phyloP scores from a whole-genome alignment of 2,888 invertebrate species.

The Drosophila conformis region DNA sequence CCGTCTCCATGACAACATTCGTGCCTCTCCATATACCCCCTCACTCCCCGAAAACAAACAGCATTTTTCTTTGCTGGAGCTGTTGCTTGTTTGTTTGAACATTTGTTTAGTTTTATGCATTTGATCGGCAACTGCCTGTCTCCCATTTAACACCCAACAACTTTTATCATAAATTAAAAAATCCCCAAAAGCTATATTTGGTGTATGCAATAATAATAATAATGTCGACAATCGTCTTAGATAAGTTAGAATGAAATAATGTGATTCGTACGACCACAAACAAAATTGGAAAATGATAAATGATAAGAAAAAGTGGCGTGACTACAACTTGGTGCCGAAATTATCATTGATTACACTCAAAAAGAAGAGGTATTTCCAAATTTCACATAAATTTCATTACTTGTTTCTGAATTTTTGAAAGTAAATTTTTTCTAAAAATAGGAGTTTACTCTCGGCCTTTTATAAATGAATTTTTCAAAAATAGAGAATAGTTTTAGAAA shows the following conservation, averaged over 20 bases:
- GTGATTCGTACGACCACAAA: neutral
- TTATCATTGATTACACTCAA: constrained; percentile 13
- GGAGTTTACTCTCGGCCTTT: neutral
- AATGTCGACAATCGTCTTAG: neutral
- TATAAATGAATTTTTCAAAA: neutral
- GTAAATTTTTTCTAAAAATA: neutral
- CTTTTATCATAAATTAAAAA: neutral
- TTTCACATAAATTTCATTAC: neutral
- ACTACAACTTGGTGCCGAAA: constrained; percentile 12
- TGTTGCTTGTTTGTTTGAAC: constrained; percentile 55
- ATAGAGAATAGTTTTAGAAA: neutral
- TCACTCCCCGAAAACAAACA: neutral
- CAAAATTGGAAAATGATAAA: neutral
- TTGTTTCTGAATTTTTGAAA: neutral
- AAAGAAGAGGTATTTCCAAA: neutral
- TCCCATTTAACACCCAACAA: neutral
- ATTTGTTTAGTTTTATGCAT: constrained; percentile 69
- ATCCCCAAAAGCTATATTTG: neutral
- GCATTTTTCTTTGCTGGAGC: constrained; percentile 3
- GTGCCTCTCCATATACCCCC: constrained; percentile 3
- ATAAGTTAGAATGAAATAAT: neutral
- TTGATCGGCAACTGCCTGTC: constrained; percentile 45
- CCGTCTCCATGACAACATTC: neutral
- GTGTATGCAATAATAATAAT: neutral
- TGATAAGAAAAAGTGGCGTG: neutral